Evolutionary conservation across 37 sponge, comb jelly and placozoan genomes (phyloP), one percentile per base, ranked within the genome.

Genomic region (Tethya wilhelma): DNA sequence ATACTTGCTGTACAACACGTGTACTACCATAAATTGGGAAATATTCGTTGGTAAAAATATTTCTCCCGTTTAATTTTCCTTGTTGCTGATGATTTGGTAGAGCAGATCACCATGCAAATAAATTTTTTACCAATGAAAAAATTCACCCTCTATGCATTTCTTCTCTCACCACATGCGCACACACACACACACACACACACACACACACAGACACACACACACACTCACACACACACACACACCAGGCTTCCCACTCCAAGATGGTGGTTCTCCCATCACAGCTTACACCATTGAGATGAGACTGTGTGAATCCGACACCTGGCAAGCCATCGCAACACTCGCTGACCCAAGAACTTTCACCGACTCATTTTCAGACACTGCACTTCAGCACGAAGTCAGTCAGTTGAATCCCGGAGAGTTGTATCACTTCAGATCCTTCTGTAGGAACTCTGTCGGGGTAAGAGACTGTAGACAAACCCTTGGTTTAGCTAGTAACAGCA

Each of bases 381-480:
- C 69, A 5, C 72, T 81, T 57, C 33, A 67, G 3, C 79, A 71
- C 49, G 72, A 64, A 65, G 23, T 70, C 63, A 38, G 69, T 43
- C 78, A 75, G 42, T 71, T 75, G 29, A 1, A 33, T 9, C 71
- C 78, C 0, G 93, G 95, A 1, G 93, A 92, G 38, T 41, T 80
- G 41, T 74, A 95, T 60, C 25, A 81, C 14, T 92, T 95, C 76
- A 93, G 82, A 60, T 93, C 83, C 94, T 86, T 14, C 93, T 93
- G 31, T 87, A 90, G 64, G 90, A 95, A 44, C 77, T 62, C 26
- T 75, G 84, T 69, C 29, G 82, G 45, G 72, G 84, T 65, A 78
- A 82, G 56, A 74, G 70, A 19, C 71, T 84, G 2, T 53, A 11
- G 28, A 11, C n/a, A 8, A 22, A 42, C 55, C 31, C 49, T 12